phyloP scores from a whole-genome alignment of 30 jellyfish, hydroid and myxozoan genomes.

The Hydractinia echinata region DNA sequence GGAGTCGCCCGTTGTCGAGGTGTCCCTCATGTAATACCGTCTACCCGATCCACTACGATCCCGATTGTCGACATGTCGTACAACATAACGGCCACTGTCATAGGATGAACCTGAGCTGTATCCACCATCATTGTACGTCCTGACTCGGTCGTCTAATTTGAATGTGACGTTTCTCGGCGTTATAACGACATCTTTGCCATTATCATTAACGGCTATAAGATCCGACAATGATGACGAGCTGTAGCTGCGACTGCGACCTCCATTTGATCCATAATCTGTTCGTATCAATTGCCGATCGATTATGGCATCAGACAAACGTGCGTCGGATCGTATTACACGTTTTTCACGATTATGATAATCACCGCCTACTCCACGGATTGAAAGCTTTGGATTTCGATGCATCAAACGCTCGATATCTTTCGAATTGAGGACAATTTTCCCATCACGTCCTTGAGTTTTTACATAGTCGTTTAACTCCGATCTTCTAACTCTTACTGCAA shows the following conservation, averaged over 20 bases:
- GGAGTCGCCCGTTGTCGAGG: no score
- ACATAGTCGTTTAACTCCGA: conserved; percentile 26
- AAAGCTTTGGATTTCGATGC: conserved; percentile 14
- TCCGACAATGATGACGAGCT: conserved; percentile 36
- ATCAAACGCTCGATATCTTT: conserved; percentile 14
- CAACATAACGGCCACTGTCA: no score
- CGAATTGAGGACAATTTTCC: conserved; percentile 7
- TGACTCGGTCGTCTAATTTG: conserved; percentile 4
- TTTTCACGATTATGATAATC: background rate
- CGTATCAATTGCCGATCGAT: background rate
- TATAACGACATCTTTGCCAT: background rate
- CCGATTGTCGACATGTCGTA: no score
- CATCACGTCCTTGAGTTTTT: background rate
- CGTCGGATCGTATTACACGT: background rate
- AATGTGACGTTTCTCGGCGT: conserved; percentile 3
- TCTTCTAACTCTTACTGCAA: conserved; percentile 27
- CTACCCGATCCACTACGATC: no score
- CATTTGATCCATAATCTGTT: background rate
- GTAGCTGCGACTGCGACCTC: conserved; percentile 14
- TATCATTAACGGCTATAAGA: background rate
- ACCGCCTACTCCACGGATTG: conserved; percentile 2
- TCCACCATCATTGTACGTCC: background rate
- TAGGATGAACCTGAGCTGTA: no score
- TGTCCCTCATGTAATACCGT: no score
- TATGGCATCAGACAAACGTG: background rate